Base-by-base conservation (phyloP, 1,140 invertebrate genomes). In the Drosophila bipectinata region DNA sequence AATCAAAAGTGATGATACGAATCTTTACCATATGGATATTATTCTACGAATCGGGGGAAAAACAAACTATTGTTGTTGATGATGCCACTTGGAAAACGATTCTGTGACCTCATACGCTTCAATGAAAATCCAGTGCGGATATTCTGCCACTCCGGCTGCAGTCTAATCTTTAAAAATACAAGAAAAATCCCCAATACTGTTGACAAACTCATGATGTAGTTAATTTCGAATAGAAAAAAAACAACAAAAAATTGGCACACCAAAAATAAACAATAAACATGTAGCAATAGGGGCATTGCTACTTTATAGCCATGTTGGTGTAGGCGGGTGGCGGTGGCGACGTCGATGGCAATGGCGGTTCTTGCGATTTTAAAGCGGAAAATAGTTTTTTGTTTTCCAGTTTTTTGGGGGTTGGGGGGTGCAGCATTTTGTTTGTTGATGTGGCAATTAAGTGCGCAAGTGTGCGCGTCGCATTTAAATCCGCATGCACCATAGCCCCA, bases 201-300 rank as follows among this genome's bases (percentile, higher is more conserved):
- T 85, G 82, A 87, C 81, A 87, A 85, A 85, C 72, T 78, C 81
- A 75, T 81, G 77, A 81, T 87, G 71, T 78, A 88, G 85, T 87
- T 87, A 82, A 88, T 82, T 88, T 79, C 47, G 56, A 21, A 61
- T 48, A 69, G 54, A 58, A 77, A 18, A 18, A 18, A 64, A 68
- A 62, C 48, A 74, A 67, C 18, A 32, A 55, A 66, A 85, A 87
- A 87, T 88, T 87, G 83, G 83, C 78, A 76, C 78, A 82, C 78
- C 75, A 49, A 72, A 64, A 76, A 75, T 81, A 87, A 87, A 85
- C 81, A 85, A 82, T 68, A 81, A 85, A 87, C 69, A 49, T 58
- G 28, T 49, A 71, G 61, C 72, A 76, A 62, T 66, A 41, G 60
- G 68, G 68, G 73, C 56, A 82, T 62, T 53, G 58, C 69, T 75